A percentile compares a stretch with the other conserved stretches of the same genome.
Conservation (phyloP, 1,140 invertebrate species). For the Macrobrachium rosenbergii region DNA sequence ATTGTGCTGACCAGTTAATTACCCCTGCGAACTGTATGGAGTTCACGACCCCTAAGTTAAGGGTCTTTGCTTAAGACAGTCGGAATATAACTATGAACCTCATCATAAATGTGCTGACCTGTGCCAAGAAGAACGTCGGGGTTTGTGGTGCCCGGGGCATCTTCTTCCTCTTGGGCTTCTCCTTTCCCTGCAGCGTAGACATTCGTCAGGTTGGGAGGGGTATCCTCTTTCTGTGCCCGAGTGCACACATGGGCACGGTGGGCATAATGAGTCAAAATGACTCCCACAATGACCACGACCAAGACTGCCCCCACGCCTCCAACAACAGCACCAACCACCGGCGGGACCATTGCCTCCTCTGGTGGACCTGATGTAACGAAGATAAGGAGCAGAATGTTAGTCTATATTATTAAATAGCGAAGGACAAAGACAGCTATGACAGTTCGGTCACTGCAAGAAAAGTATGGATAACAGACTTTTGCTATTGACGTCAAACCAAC, state of each 20-base stretch:
- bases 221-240: constrained; percentile 2
- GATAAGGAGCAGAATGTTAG: background rate
- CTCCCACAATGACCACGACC: constrained; percentile 40
- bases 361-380: constrained; percentile 14
- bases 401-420: background rate
- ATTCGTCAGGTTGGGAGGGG: constrained; percentile 37
- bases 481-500: background rate
- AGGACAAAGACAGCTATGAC: too few species aligned
- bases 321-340: constrained; percentile 44
- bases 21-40: too few species aligned
- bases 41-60: background rate
- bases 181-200: constrained; percentile 31
- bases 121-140: constrained; percentile 39
- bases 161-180: background rate
- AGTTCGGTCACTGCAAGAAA: too few species aligned
- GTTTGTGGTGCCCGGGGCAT: constrained; percentile 6
- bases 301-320: constrained; percentile 50
- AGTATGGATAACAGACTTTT: background rate
- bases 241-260: constrained; percentile 34
- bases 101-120: constrained; percentile 8
- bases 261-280: constrained; percentile 40
- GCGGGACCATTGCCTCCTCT: constrained; percentile 25
- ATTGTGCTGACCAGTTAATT: too few species aligned
- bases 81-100: background rate
- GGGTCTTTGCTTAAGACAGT: background rate